phyloP scores from a whole-genome alignment of 2,113 vertebrate species.

The Scomber scombrus region DNA sequence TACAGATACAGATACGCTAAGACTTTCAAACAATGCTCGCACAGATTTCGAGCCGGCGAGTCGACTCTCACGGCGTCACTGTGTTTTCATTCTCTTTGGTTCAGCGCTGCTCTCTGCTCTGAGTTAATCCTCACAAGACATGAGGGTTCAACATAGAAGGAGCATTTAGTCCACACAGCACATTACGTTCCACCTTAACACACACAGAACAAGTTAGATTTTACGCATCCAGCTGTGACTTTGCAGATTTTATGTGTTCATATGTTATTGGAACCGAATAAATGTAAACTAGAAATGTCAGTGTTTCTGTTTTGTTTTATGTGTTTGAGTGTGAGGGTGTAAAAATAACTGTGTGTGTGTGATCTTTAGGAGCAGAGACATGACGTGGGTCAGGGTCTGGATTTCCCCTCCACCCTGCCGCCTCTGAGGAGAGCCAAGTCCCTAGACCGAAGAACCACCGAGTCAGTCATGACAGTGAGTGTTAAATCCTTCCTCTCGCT shows the following conservation, averaged over 20 bases:
- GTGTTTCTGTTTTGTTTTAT: not conserved
- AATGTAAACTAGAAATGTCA: too few relatives aligned
- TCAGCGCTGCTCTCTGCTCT: constrained; percentile 28
- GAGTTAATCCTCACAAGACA: constrained; percentile 25
- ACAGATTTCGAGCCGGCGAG: not conserved
- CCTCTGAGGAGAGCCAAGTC: constrained; percentile 88
- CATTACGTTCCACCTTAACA: constrained; percentile 12
- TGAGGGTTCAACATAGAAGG: constrained; percentile 28
- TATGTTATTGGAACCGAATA: too few relatives aligned
- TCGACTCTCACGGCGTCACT: not conserved
- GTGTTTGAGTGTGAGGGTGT: not conserved
- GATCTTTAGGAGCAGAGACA: constrained; percentile 76
- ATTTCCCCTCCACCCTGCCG: constrained; percentile 83
- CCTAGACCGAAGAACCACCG: constrained; percentile 87
- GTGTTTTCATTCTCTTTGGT: constrained; percentile 33
- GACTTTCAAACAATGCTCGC: constrained; percentile 1
- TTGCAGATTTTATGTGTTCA: not conserved
- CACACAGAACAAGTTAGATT: not conserved
- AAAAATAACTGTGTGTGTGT: constrained; percentile 25
- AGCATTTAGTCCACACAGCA: constrained; percentile 17
- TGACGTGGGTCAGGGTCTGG: constrained; percentile 68
- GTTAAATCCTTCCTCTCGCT: not conserved
- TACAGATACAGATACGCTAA: constrained; percentile 14
- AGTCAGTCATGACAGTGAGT: constrained; percentile 89
- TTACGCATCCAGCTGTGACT: not conserved